Conservation (phyloP, 2,888 invertebrate genomes). For the Agriopis marginaria region DNA sequence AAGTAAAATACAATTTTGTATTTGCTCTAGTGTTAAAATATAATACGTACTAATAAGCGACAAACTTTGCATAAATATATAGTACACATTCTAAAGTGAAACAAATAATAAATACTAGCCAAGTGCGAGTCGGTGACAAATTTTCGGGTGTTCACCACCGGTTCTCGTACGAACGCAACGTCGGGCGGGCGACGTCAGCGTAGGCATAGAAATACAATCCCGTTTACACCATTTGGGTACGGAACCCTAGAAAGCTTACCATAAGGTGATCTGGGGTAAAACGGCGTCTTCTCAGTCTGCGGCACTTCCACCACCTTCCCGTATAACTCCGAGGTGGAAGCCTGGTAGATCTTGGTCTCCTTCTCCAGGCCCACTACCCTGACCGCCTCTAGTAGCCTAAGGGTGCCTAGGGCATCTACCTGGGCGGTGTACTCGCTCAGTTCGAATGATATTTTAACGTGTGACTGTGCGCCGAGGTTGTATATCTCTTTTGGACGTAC, state of each 20-base stretch:
- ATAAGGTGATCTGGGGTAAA: conserved; percentile 98
- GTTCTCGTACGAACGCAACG: too few relatives aligned
- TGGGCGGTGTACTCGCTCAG: conserved; percentile 99
- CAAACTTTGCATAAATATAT: too few relatives aligned
- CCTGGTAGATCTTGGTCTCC: conserved; percentile 95
- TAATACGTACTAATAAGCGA: too few relatives aligned
- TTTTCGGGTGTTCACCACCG: too few relatives aligned
- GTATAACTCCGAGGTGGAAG: conserved; percentile 97
- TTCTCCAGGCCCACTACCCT: conserved; percentile 94
- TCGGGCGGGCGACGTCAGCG: too few relatives aligned
- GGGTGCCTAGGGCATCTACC: conserved; percentile 97
- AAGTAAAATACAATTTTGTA: too few relatives aligned
- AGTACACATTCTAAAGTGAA: too few relatives aligned
- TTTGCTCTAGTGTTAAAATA: too few relatives aligned
- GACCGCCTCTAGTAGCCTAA: conserved; percentile 96
- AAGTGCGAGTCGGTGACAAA: too few relatives aligned
- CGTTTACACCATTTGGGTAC: too few relatives aligned
- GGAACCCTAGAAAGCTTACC: conserved; percentile 85
- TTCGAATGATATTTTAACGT: conserved; percentile 99
- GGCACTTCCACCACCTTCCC: conserved; percentile 97
- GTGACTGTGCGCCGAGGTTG: conserved; percentile 99
- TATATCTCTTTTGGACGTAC: conserved; percentile 96
- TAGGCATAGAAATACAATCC: too few relatives aligned
- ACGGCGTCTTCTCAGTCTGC: conserved; percentile 97
- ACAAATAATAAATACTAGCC: too few relatives aligned